These are phyloP conservation scores for Chelidonichthys spinosus DNA, from an alignment of 2,797 vertebrate genomes.

Conservation along the genomic window DNA sequence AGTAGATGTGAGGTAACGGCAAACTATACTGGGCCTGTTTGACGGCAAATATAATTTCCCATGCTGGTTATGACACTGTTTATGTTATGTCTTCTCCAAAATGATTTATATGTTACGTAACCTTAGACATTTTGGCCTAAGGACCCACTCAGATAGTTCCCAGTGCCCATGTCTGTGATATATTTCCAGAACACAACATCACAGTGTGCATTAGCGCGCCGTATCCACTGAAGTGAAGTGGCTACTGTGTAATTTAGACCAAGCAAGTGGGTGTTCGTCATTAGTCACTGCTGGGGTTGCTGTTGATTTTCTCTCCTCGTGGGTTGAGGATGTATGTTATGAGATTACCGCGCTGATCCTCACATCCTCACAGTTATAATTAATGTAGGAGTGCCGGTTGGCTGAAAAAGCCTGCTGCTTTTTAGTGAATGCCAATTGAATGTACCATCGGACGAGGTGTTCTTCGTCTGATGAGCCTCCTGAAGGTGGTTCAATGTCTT, in stretches of 20 bases:
- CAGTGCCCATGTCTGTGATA: slow-evolving; percentile 26
- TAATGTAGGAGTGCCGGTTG: slow-evolving; percentile 59
- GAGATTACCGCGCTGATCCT: slow-evolving; percentile 67
- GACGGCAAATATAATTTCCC: background rate
- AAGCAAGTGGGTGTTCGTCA: slow-evolving; percentile 74
- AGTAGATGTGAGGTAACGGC: background rate
- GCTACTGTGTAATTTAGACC: slow-evolving; percentile 67
- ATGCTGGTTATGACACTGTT: background rate
- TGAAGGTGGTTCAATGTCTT: slow-evolving; percentile 10
- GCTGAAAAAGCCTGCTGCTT: slow-evolving; percentile 51
- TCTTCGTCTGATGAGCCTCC: slow-evolving; percentile 28
- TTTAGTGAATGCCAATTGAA: slow-evolving; percentile 44
- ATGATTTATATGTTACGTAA: slow-evolving; percentile 44
- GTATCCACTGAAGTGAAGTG: slow-evolving; percentile 64
- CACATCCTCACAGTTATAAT: slow-evolving; percentile 65
- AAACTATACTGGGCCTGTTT: slow-evolving; percentile 6
- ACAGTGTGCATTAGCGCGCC: slow-evolving; percentile 59
- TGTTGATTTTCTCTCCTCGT: slow-evolving; percentile 71
- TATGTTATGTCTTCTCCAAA: slow-evolving; percentile 17
- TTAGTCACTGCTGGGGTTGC: slow-evolving; percentile 75
- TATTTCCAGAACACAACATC: slow-evolving; percentile 40
- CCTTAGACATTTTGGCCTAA: slow-evolving; percentile 23
- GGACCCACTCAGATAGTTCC: slow-evolving; percentile 29
- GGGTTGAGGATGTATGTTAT: slow-evolving; percentile 72
- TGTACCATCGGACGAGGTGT: slow-evolving; percentile 28